These are phyloP conservation scores for Glareola pratincola DNA, from an alignment of 2,113 vertebrate genomes.

Conservation along the genomic window DNA sequence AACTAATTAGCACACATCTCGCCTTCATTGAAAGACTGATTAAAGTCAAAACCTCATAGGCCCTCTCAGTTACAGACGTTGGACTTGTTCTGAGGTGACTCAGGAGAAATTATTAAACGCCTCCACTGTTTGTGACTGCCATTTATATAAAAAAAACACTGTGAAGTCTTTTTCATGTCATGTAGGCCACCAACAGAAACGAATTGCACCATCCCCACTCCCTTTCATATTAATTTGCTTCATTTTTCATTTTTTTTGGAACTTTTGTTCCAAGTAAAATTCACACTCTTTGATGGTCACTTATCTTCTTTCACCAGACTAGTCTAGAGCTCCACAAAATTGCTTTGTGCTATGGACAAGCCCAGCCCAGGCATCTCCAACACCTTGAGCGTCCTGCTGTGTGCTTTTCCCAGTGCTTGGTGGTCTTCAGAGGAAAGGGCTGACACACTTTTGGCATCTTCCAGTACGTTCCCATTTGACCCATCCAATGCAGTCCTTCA, in stretches of 20 bases:
- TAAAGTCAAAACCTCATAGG: not conserved
- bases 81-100: not conserved
- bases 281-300: not conserved
- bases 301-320: not conserved
- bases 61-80: not conserved
- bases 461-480: not conserved
- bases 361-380: not conserved
- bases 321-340: not conserved
- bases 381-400: not conserved
- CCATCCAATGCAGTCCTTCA: not conserved
- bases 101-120: not conserved
- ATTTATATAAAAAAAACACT: not conserved
- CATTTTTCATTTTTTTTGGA: too few species aligned
- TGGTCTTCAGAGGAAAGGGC: not conserved
- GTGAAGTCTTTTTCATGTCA: not conserved
- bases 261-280: not conserved
- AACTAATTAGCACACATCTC: not conserved
- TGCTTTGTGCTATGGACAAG: not conserved
- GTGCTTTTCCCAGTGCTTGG: not conserved
- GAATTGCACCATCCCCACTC: not conserved
- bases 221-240: not conserved
- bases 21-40: not conserved
- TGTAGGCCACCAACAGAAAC: not conserved
- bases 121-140: not conserved
- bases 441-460: accelerated